Conservation (phyloP, 2,797 vertebrate genomes). For the Morus bassanus region DNA sequence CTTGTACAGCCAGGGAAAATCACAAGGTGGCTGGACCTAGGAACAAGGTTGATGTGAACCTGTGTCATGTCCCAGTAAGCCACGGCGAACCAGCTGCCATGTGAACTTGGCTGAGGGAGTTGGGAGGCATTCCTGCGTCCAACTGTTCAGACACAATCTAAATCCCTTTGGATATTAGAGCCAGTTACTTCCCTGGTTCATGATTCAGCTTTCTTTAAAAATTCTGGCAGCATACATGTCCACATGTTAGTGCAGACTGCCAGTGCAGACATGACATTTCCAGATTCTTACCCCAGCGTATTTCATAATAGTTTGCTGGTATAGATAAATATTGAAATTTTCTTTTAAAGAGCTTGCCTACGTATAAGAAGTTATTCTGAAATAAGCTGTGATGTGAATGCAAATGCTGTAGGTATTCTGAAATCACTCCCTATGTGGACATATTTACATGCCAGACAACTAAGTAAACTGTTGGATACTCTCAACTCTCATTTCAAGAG, state of each 20-base stretch:
- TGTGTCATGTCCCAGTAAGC: not conserved
- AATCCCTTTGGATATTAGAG: not conserved
- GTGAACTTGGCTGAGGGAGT: not conserved
- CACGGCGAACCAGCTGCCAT: not conserved
- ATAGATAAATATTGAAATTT: not conserved
- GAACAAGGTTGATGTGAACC: not conserved
- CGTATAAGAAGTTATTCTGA: not conserved
- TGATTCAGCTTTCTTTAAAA: constrained; percentile 42
- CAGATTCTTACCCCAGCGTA: not conserved
- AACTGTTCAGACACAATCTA: not conserved
- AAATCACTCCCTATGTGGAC: not conserved
- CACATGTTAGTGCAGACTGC: not conserved
- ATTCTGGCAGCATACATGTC: not conserved
- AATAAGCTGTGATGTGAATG: not conserved
- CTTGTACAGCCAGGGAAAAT: not conserved
- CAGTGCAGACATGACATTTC: not conserved
- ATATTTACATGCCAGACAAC: not conserved
- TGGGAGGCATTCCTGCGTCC: not conserved
- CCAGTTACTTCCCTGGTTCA: not conserved
- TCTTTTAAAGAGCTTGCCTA: not conserved
- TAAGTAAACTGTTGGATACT: not conserved
- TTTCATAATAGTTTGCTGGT: not conserved
- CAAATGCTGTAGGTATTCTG: not conserved
- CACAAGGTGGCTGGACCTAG: not conserved
- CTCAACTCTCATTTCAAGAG: not conserved